Evolutionary conservation across 2,113 vertebrate genomes (phyloP).

Genomic region (Puffinus mauretanicus): DNA sequence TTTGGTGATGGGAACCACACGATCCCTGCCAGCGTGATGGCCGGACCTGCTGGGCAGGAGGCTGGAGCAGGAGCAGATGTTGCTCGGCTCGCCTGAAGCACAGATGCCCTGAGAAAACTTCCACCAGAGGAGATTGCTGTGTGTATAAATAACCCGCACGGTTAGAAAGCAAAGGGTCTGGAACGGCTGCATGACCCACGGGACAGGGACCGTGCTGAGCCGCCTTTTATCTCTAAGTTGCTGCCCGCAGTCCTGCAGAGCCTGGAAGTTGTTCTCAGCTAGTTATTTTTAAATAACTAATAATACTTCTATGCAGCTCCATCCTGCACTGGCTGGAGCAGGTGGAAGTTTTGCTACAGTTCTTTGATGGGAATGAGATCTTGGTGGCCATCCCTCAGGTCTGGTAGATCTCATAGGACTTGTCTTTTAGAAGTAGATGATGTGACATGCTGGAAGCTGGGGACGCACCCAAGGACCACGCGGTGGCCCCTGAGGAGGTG

Average conservation of each 20-base stretch:
- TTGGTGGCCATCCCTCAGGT: neutral
- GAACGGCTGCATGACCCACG: neutral
- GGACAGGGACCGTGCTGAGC: neutral
- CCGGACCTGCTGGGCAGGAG: neutral
- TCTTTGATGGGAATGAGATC: neutral
- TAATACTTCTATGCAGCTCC: neutral
- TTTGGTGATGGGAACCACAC: neutral
- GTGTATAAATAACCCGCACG: neutral
- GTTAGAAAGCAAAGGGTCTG: neutral
- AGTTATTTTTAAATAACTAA: conserved; percentile 42
- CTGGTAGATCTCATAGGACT: neutral
- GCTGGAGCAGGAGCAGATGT: neutral
- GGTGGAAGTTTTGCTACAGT: neutral
- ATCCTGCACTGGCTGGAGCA: neutral
- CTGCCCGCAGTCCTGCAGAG: neutral
- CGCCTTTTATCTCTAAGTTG: conserved; percentile 26
- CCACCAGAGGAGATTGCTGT: neutral
- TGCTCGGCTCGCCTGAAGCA: neutral
- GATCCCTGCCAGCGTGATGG: neutral
- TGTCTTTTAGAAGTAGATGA: neutral
- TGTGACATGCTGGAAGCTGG: neutral
- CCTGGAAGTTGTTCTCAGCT: conserved; percentile 31
- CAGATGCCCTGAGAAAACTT: neutral
- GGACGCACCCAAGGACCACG: neutral
- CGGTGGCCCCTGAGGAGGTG: fast-evolving